These are phyloP conservation scores for Siniperca scherzeri DNA, from an alignment of 2,797 vertebrate species.

Conservation along the genomic window DNA sequence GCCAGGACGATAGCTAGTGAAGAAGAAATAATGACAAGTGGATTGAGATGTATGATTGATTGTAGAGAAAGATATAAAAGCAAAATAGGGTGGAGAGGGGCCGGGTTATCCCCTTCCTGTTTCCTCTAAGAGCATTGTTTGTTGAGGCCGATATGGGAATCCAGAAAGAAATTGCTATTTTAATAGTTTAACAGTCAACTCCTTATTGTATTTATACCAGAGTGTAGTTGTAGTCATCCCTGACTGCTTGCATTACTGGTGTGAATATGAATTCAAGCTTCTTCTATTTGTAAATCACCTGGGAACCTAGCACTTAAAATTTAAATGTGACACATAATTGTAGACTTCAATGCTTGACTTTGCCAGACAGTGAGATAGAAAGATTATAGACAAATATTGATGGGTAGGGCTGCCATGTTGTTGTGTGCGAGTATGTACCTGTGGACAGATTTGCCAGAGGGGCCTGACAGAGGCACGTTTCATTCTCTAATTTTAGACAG, in stretches of 20 bases:
- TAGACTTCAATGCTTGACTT: background rate
- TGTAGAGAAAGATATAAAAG: constrained; percentile 6
- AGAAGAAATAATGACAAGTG: background rate
- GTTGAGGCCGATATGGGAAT: background rate
- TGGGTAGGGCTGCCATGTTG: constrained; percentile 11
- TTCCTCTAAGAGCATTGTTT: constrained; percentile 38
- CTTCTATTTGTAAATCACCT: constrained; percentile 15
- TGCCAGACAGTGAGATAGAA: background rate
- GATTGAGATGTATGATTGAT: background rate
- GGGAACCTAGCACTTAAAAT: constrained; percentile 14
- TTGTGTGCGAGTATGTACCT: background rate
- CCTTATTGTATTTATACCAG: background rate
- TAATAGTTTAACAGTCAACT: background rate
- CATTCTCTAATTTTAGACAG: constrained; percentile 52
- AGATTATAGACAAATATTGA: constrained; percentile 22
- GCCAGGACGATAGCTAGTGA: background rate
- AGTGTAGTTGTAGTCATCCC: background rate
- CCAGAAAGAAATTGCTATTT: constrained; percentile 31
- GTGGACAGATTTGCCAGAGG: constrained; percentile 50
- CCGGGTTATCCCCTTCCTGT: constrained; percentile 20
- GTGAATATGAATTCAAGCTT: background rate
- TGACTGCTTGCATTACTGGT: background rate
- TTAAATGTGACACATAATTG: constrained; percentile 32
- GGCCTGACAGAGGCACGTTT: constrained; percentile 50
- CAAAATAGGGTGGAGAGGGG: too few relatives aligned